A percentile compares a stretch with the other conserved stretches of the same genome.
phyloP scores from a whole-genome alignment of 2,888 invertebrate genomes.

The Micropterix aruncella region DNA sequence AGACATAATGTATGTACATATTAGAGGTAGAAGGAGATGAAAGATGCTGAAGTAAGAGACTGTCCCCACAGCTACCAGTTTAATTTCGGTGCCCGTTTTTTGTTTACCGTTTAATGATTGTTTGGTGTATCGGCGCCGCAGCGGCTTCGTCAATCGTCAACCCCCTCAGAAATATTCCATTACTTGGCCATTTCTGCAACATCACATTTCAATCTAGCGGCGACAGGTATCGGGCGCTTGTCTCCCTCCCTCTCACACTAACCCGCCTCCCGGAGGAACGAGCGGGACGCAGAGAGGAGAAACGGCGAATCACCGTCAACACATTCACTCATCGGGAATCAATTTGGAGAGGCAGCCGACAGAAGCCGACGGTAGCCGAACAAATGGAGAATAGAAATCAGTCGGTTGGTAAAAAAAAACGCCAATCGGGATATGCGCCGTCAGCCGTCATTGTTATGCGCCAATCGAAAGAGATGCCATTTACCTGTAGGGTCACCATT shows the following conservation, averaged over 20 bases:
- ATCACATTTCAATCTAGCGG: not conserved
- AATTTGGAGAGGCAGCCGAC: not conserved
- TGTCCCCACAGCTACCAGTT: no score
- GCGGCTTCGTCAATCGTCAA: not conserved
- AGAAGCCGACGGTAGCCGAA: not conserved
- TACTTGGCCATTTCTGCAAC: not conserved
- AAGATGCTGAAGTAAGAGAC: no score
- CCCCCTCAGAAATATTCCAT: not conserved
- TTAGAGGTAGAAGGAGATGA: no score
- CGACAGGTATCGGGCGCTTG: not conserved
- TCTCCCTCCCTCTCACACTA: not conserved
- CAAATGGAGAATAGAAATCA: not conserved
- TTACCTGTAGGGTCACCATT: constrained; percentile 5
- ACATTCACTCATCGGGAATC: not conserved
- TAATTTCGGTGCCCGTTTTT: no score
- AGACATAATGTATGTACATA: no score
- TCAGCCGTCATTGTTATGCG: not conserved
- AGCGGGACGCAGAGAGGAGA: not conserved
- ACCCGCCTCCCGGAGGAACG: not conserved
- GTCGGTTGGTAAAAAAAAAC: no score
- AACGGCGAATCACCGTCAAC: not conserved
- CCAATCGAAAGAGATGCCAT: not conserved
- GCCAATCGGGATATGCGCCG: no score
- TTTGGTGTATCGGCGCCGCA: not conserved
- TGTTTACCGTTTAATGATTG: not conserved